phyloP scores from a whole-genome alignment of 2,797 vertebrate species.

The Lacerta agilis region DNA sequence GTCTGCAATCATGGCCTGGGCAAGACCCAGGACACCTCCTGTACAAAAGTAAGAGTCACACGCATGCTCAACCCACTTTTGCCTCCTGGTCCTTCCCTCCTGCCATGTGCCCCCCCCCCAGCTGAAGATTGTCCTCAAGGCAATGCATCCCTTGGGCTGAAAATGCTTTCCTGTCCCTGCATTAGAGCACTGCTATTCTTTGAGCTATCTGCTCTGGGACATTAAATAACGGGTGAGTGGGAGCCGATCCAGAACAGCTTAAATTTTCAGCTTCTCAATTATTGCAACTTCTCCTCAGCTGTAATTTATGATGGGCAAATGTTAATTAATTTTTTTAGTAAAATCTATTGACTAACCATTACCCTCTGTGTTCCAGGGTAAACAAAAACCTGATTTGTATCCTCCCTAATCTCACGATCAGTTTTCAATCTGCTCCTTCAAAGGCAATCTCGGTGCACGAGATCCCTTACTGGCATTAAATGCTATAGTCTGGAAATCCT shows the following conservation, averaged over 20 bases:
- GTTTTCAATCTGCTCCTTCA: slow-evolving; percentile 65
- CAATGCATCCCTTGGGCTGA: too few relatives aligned
- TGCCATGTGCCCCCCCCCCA: too few relatives aligned
- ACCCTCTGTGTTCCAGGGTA: slow-evolving; percentile 33
- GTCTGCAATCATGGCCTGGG: too few relatives aligned
- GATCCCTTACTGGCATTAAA: neutral
- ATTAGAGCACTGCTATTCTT: too few relatives aligned
- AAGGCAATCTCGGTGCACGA: slow-evolving; percentile 49
- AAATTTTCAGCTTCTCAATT: slow-evolving; percentile 47
- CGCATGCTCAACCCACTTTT: too few relatives aligned
- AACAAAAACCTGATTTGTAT: slow-evolving; percentile 59
- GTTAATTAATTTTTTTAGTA: slow-evolving; percentile 67
- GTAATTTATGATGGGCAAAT: slow-evolving; percentile 66
- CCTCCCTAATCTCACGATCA: slow-evolving; percentile 63
- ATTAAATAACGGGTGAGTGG: too few relatives aligned
- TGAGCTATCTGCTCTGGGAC: too few relatives aligned
- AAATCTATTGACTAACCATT: slow-evolving; percentile 70
- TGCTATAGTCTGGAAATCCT: neutral
- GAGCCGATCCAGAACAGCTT: neutral
- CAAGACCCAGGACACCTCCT: too few relatives aligned
- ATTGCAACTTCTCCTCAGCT: slow-evolving; percentile 54
- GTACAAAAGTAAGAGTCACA: too few relatives aligned
- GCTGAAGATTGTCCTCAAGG: too few relatives aligned
- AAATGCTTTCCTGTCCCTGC: too few relatives aligned
- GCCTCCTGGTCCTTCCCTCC: too few relatives aligned